A percentile compares a stretch with the other conserved stretches of the same genome.
phyloP scores from a whole-genome alignment of 2,113 vertebrate genomes.

The Pluvianellus socialis region DNA sequence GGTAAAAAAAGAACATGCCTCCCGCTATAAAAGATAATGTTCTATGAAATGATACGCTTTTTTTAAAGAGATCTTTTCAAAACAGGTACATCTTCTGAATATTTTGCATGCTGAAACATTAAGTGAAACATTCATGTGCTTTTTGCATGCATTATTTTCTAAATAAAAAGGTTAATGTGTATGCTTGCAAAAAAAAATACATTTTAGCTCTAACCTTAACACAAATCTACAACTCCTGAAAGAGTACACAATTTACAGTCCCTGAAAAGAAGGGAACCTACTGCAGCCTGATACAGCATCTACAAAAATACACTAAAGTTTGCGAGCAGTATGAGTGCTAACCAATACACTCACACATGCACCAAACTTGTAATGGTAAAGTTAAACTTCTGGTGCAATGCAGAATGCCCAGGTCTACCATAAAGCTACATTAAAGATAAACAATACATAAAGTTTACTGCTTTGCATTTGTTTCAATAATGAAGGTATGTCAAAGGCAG shows the following conservation, averaged over 20 bases:
- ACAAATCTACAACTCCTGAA: neutral
- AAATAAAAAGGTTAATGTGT: neutral
- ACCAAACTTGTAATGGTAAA: neutral
- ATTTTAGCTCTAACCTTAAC: neutral
- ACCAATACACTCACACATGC: neutral
- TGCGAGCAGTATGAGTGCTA: neutral
- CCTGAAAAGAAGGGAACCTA: neutral
- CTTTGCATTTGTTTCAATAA: neutral
- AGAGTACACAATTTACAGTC: neutral
- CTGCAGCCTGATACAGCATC: neutral
- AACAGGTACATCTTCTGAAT: neutral
- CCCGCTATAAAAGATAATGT: fast-evolving
- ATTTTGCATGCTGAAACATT: neutral
- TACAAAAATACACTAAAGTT: neutral
- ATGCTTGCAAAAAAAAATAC: neutral
- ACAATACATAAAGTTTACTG: neutral
- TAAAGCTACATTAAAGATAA: neutral
- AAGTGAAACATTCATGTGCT: neutral
- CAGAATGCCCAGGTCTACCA: neutral
- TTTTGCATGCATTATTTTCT: neutral
- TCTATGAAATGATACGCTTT: neutral
- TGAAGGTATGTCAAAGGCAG: neutral
- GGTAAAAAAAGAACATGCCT: neutral
- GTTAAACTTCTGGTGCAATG: neutral
- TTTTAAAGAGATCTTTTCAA: neutral